A percentile compares a stretch with the other conserved stretches of the same genome.
Conservation (phyloP, 2,888 invertebrate genomes). For the Drepana falcataria region DNA sequence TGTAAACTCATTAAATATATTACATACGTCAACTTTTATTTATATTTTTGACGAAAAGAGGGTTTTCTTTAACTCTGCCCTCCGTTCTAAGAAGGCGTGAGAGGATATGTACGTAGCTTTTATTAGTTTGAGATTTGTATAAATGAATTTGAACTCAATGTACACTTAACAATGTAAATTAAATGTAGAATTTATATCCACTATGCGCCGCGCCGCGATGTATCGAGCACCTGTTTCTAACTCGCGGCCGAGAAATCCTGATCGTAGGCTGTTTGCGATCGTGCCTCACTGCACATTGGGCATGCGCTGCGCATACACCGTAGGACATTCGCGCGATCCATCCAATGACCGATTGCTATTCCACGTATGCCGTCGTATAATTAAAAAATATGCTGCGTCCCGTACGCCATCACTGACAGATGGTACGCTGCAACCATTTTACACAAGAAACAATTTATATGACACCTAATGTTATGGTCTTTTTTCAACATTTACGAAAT, state of each 20-base stretch:
- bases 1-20: too few relatives aligned
- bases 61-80: too few relatives aligned
- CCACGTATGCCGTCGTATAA: slow-evolving; percentile 55
- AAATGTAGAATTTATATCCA: slow-evolving; percentile 19
- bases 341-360: slow-evolving; percentile 50
- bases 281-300: slow-evolving; percentile 37
- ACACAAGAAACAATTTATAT: slow-evolving; percentile 55
- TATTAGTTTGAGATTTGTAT: too few relatives aligned
- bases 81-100: too few relatives aligned
- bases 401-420: slow-evolving; percentile 51
- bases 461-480: slow-evolving; percentile 64
- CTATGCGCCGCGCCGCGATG: slow-evolving; percentile 24
- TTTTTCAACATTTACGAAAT: slow-evolving; percentile 56
- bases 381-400: slow-evolving; percentile 63
- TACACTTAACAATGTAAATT: too few relatives aligned
- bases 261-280: slow-evolving; percentile 35
- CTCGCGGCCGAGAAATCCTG: slow-evolving; percentile 67
- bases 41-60: too few relatives aligned
- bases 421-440: slow-evolving; percentile 51
- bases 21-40: too few relatives aligned
- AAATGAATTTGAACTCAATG: too few relatives aligned
- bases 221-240: slow-evolving; percentile 64
- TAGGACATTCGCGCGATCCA: slow-evolving; percentile 56
- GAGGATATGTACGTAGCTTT: too few relatives aligned
- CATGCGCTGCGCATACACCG: slow-evolving; percentile 53